Conservation (phyloP, 2,113 vertebrate species). For the Rhipidura dahli region DNA sequence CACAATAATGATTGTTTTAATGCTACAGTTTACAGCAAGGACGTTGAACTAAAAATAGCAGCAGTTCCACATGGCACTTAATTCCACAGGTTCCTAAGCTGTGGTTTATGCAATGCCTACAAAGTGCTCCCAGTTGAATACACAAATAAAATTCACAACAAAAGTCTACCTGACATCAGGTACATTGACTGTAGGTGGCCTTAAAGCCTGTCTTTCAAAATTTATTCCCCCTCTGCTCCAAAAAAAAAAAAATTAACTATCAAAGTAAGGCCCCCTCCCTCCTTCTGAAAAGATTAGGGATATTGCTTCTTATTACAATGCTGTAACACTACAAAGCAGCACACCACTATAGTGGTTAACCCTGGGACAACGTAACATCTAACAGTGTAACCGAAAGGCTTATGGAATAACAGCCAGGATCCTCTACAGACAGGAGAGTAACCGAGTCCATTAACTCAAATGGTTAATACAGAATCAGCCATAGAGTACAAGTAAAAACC, state of each 20-base stretch:
- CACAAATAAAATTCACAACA: slow-evolving; percentile 80
- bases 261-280: slow-evolving; percentile 49
- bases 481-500: slow-evolving; percentile 36
- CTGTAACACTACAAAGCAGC: slow-evolving; percentile 71
- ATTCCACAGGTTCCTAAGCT: slow-evolving; percentile 74
- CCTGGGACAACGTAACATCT: slow-evolving; percentile 65
- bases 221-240: slow-evolving; percentile 51
- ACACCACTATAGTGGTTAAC: slow-evolving; percentile 77
- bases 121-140: slow-evolving; percentile 96
- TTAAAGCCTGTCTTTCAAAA: slow-evolving; percentile 55
- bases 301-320: slow-evolving; percentile 59
- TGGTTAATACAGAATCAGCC: slow-evolving; percentile 43
- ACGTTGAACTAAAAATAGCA: slow-evolving; percentile 89
- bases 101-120: slow-evolving; percentile 82
- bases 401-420: slow-evolving; percentile 37
- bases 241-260: slow-evolving; percentile 18
- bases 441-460: slow-evolving; percentile 38
- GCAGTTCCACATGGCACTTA: slow-evolving; percentile 84
- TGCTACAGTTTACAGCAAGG: slow-evolving; percentile 89
- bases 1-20: slow-evolving; percentile 90
- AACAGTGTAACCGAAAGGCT: slow-evolving; percentile 64
- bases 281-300: slow-evolving; percentile 47
- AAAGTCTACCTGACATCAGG: slow-evolving; percentile 79
- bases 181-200: slow-evolving; percentile 63
- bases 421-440: slow-evolving; percentile 24